Conservation (phyloP, 2,888 invertebrate genomes). For the Trichopria drosophilae region DNA sequence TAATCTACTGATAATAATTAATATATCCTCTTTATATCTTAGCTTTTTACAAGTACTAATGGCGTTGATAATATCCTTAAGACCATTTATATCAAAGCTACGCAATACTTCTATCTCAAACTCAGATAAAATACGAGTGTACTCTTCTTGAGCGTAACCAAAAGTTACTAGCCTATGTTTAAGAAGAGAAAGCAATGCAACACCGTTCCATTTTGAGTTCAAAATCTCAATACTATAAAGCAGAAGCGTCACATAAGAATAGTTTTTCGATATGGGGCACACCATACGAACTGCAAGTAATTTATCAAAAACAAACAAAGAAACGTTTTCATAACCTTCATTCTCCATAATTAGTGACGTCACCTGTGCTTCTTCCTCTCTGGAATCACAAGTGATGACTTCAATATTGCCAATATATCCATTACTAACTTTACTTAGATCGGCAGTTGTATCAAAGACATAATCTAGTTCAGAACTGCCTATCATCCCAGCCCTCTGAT, state of each 20-base stretch:
- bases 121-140: conserved; percentile 19
- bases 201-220: conserved; percentile 19
- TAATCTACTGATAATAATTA: conserved; percentile 16
- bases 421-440: conserved; percentile 17
- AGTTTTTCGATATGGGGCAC: conserved; percentile 16
- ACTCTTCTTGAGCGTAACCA: conserved; percentile 21
- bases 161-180: conserved; percentile 19
- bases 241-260: conserved; percentile 14
- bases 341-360: conserved; percentile 14
- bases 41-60: conserved; percentile 17
- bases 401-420: conserved; percentile 16
- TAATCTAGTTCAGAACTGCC: conserved; percentile 17
- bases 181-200: conserved; percentile 18
- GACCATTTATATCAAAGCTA: conserved; percentile 18
- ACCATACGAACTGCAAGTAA: conserved; percentile 16
- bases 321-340: conserved; percentile 18
- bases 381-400: conserved; percentile 17
- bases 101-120: conserved; percentile 19
- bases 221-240: conserved; percentile 19
- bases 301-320: conserved; percentile 15
- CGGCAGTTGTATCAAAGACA: conserved; percentile 17
- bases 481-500: conserved; percentile 13
- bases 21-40: conserved; percentile 16
- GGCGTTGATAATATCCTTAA: conserved; percentile 14
- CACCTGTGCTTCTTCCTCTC: conserved; percentile 18